phyloP scores from a whole-genome alignment of 1,140 invertebrate species.

The Conus betulinus region DNA sequence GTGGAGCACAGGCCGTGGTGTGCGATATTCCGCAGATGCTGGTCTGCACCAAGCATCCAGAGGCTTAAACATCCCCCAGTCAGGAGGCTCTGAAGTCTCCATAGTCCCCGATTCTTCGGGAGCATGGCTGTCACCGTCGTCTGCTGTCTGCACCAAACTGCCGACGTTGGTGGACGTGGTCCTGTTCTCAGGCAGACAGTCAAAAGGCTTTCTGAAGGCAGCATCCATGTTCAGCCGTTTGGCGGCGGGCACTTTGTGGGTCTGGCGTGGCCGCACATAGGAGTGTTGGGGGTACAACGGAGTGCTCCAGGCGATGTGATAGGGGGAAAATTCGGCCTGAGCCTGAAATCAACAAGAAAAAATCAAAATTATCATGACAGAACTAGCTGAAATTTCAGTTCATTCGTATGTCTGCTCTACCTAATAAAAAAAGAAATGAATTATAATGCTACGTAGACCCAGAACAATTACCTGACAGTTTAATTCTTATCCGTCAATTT shows the following conservation, averaged over 20 bases:
- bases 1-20: not conserved
- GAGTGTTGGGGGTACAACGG: not conserved
- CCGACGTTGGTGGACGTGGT: not conserved
- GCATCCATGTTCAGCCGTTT: conserved; percentile 16
- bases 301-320: conserved; percentile 31
- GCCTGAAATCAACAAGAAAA: not conserved
- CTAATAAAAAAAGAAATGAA: too few relatives aligned
- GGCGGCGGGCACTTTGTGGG: not conserved
- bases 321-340: conserved; percentile 23
- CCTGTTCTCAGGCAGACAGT: not conserved
- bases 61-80: not conserved
- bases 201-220: not conserved
- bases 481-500: too few relatives aligned
- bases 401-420: too few relatives aligned
- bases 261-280: not conserved
- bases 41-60: not conserved
- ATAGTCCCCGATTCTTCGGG: not conserved
- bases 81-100: not conserved
- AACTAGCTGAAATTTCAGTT: not conserved
- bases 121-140: not conserved
- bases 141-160: not conserved
- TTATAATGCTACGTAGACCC: too few relatives aligned
- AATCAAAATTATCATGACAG: not conserved
- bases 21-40: not conserved
- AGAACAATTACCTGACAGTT: too few relatives aligned